Base-by-base conservation (phyloP, 2,888 invertebrate genomes). In the Tanaodytes sp. region DNA sequence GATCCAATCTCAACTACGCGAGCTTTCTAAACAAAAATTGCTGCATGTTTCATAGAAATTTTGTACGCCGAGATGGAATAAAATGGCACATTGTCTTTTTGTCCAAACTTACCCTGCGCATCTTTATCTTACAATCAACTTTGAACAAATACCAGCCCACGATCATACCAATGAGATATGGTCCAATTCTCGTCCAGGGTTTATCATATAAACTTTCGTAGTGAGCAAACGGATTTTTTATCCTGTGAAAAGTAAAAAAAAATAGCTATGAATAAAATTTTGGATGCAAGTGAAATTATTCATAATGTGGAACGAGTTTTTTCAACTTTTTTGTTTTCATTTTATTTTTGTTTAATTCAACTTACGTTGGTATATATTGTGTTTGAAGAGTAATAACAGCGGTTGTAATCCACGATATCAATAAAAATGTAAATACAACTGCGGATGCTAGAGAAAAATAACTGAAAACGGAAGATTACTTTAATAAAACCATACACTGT, bases 361-460 rank as follows among this genome's bases (percentile, higher is more conserved):
- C 75, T 77, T 71, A 85, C 84, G 81, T 81, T 11, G 83, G 79
- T 31, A 78, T 76, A 59, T 82, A 77, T 23, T 79, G 68, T 1
- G 78, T 74, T 3, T 78, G 76, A 67, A 87, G 82, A 0, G 88
- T 85, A 12, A 86, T 84, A 39, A 86, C 79, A 1, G 88, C 86
- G 16, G 89, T 89, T 0, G 86, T 86, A 1, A 86, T 85, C 63
- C 87, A 86, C 2, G 88, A 86, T 0, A 86, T 82, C 19, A 88
- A 75, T 62, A 88, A 79, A 14, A 86, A 79, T 1, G 82, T 79
- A 36, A 78, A 74, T 1, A 85, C 86, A 15, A 86, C 78, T 3
- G 83, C 74, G 1, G 82, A 82, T 11, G 78, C 80, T n/a, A 73
- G 45, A 6, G 75, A 71, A 15, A 80, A 73, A 46, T 69, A 77